phyloP scores from a whole-genome alignment of 1,140 invertebrate genomes.

The Cryptotermes secundus region DNA sequence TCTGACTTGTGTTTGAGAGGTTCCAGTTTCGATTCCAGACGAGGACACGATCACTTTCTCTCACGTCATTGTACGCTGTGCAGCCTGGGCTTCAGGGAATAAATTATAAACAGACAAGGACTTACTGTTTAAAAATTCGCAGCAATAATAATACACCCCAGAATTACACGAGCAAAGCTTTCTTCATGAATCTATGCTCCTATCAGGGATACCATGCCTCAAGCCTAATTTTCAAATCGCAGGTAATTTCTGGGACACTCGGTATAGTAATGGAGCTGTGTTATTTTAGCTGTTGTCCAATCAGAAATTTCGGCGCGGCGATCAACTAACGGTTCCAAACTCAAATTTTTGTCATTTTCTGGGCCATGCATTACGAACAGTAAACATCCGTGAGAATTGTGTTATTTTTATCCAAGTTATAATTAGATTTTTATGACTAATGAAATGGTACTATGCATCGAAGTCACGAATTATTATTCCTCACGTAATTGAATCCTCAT shows the following conservation, averaged over 20 bases:
- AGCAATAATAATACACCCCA: too few relatives aligned
- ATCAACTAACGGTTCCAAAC: neutral
- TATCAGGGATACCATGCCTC: too few relatives aligned
- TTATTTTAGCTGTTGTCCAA: neutral
- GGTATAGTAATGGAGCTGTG: neutral
- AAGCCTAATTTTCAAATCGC: neutral
- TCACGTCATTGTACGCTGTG: too few relatives aligned
- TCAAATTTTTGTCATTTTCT: neutral
- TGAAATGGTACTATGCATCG: too few relatives aligned
- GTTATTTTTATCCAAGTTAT: neutral
- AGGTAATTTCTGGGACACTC: neutral
- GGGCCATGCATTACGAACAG: neutral
- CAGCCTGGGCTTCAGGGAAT: too few relatives aligned
- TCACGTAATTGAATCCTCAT: neutral
- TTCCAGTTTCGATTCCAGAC: too few relatives aligned
- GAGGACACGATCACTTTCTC: too few relatives aligned
- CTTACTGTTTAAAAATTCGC: too few relatives aligned
- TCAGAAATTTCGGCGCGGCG: neutral
- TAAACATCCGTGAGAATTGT: neutral
- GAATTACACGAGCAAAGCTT: too few relatives aligned
- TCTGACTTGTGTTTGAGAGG: too few relatives aligned
- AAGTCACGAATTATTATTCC: neutral
- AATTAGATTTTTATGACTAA: neutral
- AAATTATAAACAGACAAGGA: too few relatives aligned
- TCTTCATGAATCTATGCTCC: too few relatives aligned